These are phyloP conservation scores for Cosmopolites sordidus DNA, from an alignment of 2,888 invertebrate genomes.

Conservation along the genomic window DNA sequence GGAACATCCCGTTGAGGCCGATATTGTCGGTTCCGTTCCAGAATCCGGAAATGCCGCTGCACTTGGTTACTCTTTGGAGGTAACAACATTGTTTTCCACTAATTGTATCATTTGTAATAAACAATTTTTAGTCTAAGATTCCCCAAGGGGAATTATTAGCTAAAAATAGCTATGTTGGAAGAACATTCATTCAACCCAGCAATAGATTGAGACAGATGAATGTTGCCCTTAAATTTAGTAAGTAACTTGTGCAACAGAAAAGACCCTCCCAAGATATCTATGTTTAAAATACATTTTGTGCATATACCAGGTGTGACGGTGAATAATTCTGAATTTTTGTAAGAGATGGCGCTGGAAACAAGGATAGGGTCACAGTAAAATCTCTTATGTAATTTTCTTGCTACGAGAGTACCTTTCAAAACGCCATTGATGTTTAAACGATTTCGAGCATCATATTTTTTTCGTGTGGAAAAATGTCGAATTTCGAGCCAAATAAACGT, in stretches of 20 bases:
- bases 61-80: slow-evolving; percentile 87
- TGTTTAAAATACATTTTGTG: too few relatives aligned
- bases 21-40: slow-evolving; percentile 95
- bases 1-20: slow-evolving; percentile 87
- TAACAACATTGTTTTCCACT: slow-evolving; percentile 40
- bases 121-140: slow-evolving; percentile 66
- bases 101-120: slow-evolving; percentile 2
- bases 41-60: slow-evolving; percentile 97
- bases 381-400: too few relatives aligned
- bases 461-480: too few relatives aligned
- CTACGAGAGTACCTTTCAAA: too few relatives aligned
- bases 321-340: too few relatives aligned
- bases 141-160: slow-evolving; percentile 92
- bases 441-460: too few relatives aligned
- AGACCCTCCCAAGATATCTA: too few relatives aligned
- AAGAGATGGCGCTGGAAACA: too few relatives aligned
- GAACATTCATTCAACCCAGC: slow-evolving; percentile 97
- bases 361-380: too few relatives aligned
- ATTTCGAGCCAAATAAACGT: too few relatives aligned
- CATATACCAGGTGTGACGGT: too few relatives aligned
- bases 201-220: slow-evolving; percentile 84
- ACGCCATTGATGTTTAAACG: too few relatives aligned
- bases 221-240: slow-evolving; percentile 90
- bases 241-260: slow-evolving; percentile 28
- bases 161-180: slow-evolving; percentile 93